These are phyloP conservation scores for Chromobotia macracanthus DNA, from an alignment of 2,797 vertebrate genomes.

Conservation along the genomic window DNA sequence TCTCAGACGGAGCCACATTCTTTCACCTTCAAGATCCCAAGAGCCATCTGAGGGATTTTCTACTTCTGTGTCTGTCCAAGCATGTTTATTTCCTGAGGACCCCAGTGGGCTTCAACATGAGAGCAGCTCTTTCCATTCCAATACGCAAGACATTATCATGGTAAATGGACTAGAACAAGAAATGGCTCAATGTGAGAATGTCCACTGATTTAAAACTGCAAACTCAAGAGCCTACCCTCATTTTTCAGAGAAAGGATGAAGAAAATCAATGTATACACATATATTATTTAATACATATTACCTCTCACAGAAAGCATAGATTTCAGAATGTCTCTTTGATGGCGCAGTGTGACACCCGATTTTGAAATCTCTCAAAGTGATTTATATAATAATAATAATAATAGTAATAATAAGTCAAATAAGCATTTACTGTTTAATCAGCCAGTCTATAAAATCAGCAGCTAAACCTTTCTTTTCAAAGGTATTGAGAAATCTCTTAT, in stretches of 20 bases:
- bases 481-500: slow-evolving; percentile 3
- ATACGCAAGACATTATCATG: slow-evolving; percentile 57
- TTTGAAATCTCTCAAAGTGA: background rate
- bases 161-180: slow-evolving; percentile 56
- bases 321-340: background rate
- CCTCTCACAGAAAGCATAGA: slow-evolving; percentile 5
- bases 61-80: slow-evolving; percentile 46
- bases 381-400: slow-evolving; percentile 7
- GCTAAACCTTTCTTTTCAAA: slow-evolving; percentile 7
- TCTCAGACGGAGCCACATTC: slow-evolving; percentile 40
- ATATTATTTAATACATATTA: slow-evolving; percentile 9
- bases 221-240: slow-evolving; percentile 24
- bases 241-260: slow-evolving; percentile 11
- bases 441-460: background rate
- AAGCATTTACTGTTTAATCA: background rate
- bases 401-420: background rate
- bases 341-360: background rate
- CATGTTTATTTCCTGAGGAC: slow-evolving; percentile 46
- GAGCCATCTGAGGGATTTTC: slow-evolving; percentile 43
- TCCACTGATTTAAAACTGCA: slow-evolving; percentile 38
- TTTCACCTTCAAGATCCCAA: slow-evolving; percentile 43
- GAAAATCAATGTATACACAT: background rate
- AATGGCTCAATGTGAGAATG: slow-evolving; percentile 39
- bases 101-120: slow-evolving; percentile 40
- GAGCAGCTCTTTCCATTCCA: slow-evolving; percentile 48